phyloP scores from a whole-genome alignment of 2,797 vertebrate genomes.

The Brachymystax lenok region DNA sequence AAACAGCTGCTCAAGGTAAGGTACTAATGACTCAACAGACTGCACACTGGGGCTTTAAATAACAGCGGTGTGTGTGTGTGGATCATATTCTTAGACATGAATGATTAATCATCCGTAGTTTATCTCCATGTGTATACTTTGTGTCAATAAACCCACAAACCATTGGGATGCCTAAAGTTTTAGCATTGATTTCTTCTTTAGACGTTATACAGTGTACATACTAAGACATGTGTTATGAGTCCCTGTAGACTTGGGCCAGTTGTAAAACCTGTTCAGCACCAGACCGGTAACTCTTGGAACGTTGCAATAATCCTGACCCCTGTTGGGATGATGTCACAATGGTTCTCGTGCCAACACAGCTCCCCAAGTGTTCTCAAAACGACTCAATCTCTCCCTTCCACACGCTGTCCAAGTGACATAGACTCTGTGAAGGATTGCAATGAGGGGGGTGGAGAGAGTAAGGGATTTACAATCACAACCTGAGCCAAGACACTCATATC shows the following conservation, averaged over 20 bases:
- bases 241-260: background rate
- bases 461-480: background rate
- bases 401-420: background rate
- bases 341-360: background rate
- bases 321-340: background rate
- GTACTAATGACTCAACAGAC: slow-evolving; percentile 62
- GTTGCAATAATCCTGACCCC: background rate
- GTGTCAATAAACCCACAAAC: background rate
- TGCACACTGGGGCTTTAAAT: background rate
- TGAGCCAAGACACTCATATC: background rate
- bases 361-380: background rate
- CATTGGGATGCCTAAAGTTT: background rate
- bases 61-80: background rate
- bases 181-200: background rate
- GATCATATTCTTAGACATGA: background rate
- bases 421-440: background rate
- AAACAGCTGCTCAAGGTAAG: slow-evolving; percentile 99
- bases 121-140: background rate
- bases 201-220: background rate
- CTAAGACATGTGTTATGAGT: background rate
- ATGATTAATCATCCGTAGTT: no score
- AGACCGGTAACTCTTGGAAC: background rate
- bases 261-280: background rate
- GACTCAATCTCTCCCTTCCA: background rate
- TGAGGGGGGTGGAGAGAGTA: background rate